These are phyloP conservation scores for Rhinichthys osculus DNA, from an alignment of 2,797 vertebrate species.

Conservation along the genomic window DNA sequence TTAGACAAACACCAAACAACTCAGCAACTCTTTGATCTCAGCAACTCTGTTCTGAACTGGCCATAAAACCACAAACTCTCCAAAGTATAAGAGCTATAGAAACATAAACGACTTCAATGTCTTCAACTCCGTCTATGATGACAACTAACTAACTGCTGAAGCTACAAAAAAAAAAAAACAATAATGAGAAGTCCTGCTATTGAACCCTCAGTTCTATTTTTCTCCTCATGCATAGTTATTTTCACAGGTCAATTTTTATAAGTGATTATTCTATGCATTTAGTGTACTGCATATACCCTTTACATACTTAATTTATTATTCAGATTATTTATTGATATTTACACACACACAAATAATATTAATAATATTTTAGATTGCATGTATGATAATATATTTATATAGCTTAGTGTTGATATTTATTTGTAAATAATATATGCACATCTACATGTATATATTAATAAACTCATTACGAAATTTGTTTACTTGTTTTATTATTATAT, in stretches of 20 bases:
- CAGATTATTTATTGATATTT: neutral
- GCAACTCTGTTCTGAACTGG: constrained; percentile 8
- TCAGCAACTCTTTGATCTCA: neutral
- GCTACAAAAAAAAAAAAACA: neutral
- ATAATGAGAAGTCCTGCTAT: neutral
- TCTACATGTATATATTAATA: neutral
- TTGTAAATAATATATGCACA: neutral
- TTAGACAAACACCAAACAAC: constrained; percentile 8
- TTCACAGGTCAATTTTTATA: neutral
- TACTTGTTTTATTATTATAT: neutral
- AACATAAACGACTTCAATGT: neutral
- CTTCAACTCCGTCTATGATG: neutral
- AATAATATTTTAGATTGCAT: neutral
- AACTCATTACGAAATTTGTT: neutral
- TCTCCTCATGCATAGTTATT: neutral
- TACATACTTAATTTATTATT: neutral
- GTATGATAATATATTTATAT: neutral
- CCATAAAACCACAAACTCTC: constrained; percentile 41
- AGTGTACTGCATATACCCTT: neutral
- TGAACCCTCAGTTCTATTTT: neutral
- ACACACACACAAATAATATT: neutral
- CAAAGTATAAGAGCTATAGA: neutral
- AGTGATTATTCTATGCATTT: too few relatives aligned
- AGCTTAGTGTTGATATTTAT: neutral
- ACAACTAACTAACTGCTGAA: neutral